Evolutionary conservation across 1,140 invertebrate genomes (phyloP).

Genomic region (Caenorhabditis briggsae): DNA sequence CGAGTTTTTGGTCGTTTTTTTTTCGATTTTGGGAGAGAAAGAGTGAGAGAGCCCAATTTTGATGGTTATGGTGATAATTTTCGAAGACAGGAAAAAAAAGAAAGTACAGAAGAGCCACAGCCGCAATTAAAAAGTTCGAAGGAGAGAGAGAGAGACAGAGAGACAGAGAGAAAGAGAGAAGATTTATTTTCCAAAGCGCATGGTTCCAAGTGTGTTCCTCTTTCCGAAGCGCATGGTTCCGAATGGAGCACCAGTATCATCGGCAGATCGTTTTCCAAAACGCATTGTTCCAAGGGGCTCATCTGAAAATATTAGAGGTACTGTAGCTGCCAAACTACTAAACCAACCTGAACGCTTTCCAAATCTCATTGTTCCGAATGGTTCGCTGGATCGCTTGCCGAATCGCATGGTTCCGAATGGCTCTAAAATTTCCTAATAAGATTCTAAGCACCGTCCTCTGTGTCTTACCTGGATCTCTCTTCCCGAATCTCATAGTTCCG

Average conservation of each 20-base stretch:
- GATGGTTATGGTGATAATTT: background rate
- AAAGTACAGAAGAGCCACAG: too few relatives aligned
- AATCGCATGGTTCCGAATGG: slow-evolving; percentile 57
- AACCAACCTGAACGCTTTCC: slow-evolving; percentile 66
- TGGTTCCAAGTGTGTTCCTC: slow-evolving; percentile 55
- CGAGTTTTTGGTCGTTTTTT: background rate
- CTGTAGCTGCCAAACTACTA: background rate
- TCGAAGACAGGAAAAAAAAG: background rate
- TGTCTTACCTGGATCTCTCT: slow-evolving; percentile 2
- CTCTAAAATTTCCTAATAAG: background rate
- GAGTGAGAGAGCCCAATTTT: slow-evolving; percentile 8
- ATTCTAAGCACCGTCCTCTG: background rate
- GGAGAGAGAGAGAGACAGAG: background rate
- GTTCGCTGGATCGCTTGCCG: slow-evolving; percentile 34
- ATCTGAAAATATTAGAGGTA: background rate
- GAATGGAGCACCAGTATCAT: slow-evolving; percentile 54
- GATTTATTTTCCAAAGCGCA: slow-evolving; percentile 63
- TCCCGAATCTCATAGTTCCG: slow-evolving; percentile 62
- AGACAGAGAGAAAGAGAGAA: background rate
- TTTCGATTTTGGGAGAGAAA: too few relatives aligned
- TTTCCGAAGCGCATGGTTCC: slow-evolving; percentile 63
- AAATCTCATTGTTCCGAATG: slow-evolving; percentile 77
- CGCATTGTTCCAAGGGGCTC: slow-evolving; percentile 76
- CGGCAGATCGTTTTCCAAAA: slow-evolving; percentile 68
- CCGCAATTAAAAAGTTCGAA: background rate